phyloP scores from a whole-genome alignment of 2,797 vertebrate genomes.

The Dromococcyx pavoninus region DNA sequence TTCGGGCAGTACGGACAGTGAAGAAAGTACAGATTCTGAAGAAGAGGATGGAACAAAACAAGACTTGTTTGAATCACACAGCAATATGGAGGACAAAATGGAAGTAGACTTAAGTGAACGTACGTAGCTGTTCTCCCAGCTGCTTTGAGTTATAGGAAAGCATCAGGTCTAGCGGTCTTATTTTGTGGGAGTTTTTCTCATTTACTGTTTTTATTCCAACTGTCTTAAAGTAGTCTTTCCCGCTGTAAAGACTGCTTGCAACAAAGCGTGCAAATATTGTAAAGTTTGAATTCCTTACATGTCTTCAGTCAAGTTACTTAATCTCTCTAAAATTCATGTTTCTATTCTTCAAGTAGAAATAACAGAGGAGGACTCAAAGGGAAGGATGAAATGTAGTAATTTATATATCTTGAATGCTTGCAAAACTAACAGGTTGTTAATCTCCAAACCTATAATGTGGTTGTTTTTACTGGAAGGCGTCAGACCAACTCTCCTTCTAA shows the following conservation, averaged over 20 bases:
- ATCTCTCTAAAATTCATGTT: not conserved
- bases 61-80: conserved; percentile 86
- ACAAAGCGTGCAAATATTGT: not conserved
- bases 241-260: not conserved
- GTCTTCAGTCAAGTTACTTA: not conserved
- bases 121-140: conserved; percentile 27
- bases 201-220: not conserved
- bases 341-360: not conserved
- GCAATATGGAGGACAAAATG: conserved; percentile 90
- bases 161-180: not conserved
- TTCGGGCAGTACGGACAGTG: conserved; percentile 97
- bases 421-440: not conserved
- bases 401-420: not conserved
- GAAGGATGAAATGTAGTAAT: not conserved
- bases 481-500: not conserved
- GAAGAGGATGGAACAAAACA: conserved; percentile 92
- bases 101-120: conserved; percentile 90
- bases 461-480: not conserved
- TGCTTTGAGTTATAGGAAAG: not conserved
- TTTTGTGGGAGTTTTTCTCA: not conserved
- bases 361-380: not conserved
- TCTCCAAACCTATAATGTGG: not conserved
- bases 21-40: conserved; percentile 97
- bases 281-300: not conserved
- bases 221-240: not conserved